Evolutionary conservation across 2,888 invertebrate species (phyloP).

Genomic region (Oscheius sp.): DNA sequence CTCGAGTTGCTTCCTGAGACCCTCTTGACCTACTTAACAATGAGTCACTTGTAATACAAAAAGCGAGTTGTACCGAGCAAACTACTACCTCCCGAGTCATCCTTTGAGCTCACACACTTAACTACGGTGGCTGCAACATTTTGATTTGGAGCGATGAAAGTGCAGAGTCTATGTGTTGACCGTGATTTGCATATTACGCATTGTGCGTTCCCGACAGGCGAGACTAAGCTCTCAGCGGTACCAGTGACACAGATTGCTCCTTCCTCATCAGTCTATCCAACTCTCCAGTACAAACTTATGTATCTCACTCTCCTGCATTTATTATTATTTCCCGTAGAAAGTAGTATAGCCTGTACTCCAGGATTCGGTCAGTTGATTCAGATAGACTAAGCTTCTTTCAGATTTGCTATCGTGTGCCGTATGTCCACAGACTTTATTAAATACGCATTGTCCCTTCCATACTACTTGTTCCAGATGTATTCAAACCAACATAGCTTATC

Average conservation of each 20-base stretch:
- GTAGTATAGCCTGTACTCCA: background rate
- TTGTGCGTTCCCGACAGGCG: background rate
- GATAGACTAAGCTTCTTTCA: background rate
- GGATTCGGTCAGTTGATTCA: background rate
- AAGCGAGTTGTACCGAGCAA: no score
- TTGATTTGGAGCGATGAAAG: background rate
- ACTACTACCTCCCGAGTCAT: no score
- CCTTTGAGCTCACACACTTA: no score
- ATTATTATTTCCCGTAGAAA: background rate
- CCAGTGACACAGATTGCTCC: background rate
- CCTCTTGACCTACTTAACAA: no score
- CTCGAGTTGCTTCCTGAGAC: no score
- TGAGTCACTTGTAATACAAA: no score
- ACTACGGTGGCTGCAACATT: no score
- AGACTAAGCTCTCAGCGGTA: background rate
- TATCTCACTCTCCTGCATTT: background rate
- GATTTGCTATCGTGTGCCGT: slow-evolving; percentile 17
- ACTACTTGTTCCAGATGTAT: slow-evolving; percentile 21
- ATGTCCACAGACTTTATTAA: slow-evolving; percentile 10
- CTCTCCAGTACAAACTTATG: background rate
- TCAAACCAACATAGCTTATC: slow-evolving; percentile 1
- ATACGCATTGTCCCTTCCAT: background rate
- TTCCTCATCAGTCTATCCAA: background rate
- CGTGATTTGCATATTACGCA: background rate
- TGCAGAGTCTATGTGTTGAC: background rate